These are phyloP conservation scores for Zaprionus tsacasi DNA, from an alignment of 1,140 invertebrate species.

Conservation along the genomic window DNA sequence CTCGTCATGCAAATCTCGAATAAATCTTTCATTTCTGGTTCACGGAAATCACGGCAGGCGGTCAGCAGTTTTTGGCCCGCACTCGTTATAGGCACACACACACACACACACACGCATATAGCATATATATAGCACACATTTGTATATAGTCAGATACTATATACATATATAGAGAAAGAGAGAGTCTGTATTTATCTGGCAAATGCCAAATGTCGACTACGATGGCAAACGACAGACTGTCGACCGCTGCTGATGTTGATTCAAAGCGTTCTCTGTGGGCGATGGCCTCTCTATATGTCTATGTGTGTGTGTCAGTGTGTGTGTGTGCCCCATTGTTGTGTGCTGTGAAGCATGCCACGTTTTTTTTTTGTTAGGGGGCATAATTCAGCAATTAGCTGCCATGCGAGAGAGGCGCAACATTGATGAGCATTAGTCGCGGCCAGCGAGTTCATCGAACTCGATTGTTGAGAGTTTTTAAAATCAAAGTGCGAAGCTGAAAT, in stretches of 20 bases:
- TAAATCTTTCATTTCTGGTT: constrained; percentile 75
- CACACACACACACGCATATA: background rate
- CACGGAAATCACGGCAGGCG: constrained; percentile 70
- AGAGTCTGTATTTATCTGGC: constrained; percentile 23
- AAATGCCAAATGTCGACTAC: constrained; percentile 41
- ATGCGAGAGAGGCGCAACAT: constrained; percentile 37
- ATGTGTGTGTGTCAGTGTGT: background rate
- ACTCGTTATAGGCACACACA: constrained; percentile 21
- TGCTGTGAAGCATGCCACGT: constrained; percentile 29
- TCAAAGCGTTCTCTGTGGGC: constrained; percentile 19
- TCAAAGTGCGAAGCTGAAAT: constrained; percentile 57
- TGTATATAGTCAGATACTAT: background rate
- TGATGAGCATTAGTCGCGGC: constrained; percentile 51
- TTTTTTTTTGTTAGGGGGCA: constrained; percentile 44
- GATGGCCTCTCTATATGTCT: background rate
- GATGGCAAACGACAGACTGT: constrained; percentile 2
- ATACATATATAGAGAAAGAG: background rate
- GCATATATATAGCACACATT: constrained; percentile 1
- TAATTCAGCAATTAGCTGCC: constrained; percentile 71
- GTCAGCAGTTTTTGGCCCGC: constrained; percentile 24
- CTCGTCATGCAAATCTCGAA: constrained; percentile 75
- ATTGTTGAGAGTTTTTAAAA: constrained; percentile 39
- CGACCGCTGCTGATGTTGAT: constrained; percentile 31
- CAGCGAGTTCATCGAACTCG: constrained; percentile 60
- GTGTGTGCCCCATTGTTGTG: constrained; percentile 28